Evolutionary conservation across 1,140 invertebrate genomes (phyloP), one percentile per base, ranked within the genome.

Genomic region (Saxidomus purpurata): DNA sequence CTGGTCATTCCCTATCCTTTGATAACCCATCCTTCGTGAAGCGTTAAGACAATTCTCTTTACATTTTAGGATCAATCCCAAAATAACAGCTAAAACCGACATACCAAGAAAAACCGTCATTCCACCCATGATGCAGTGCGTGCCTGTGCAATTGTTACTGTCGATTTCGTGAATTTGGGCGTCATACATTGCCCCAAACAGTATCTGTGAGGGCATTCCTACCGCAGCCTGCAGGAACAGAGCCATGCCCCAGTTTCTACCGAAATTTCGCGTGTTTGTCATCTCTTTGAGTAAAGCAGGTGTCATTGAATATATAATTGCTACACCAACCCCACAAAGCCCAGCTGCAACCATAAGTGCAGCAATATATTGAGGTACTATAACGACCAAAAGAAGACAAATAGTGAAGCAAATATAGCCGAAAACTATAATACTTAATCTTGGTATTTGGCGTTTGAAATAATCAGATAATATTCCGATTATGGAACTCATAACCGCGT

Each of bases 231-330:
- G 79, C n/a, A 76, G 22, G 25, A 92, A 34, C 11, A 92, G 63
- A 8, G 89, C 86, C 1, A 90, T 90, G 25, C 92, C 92, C 92
- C 92, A 92, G 81, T 92, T 92, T n/a, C 90, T 69, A 13, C 92
- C 92, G 17, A 92, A 76, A 40, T 92, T 81, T 55, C 82, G 36
- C n/a, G 91, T 43, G 43, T 71, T 61, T 43, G 91, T 90, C 43
- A 80, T 80, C 79, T 92, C 92, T 43, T 91, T 92, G 79, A 92
- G 89, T 6, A 92, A 49, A 17, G 91, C 86, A 4, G 92, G 91
- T 13, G 74, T 71, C 3, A 92, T n/a, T 17, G 86, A 83, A 87
- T 89, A 92, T 0, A 89, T 69, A 34, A 89, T 90, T 22, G 90
- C 91, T 9, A 71, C 89, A 13, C 89, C 84, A 19, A 91, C 31